Evolutionary conservation across 2,888 invertebrate genomes (phyloP), one percentile per base, ranked within the genome.

Genomic region (Meganola albula): DNA sequence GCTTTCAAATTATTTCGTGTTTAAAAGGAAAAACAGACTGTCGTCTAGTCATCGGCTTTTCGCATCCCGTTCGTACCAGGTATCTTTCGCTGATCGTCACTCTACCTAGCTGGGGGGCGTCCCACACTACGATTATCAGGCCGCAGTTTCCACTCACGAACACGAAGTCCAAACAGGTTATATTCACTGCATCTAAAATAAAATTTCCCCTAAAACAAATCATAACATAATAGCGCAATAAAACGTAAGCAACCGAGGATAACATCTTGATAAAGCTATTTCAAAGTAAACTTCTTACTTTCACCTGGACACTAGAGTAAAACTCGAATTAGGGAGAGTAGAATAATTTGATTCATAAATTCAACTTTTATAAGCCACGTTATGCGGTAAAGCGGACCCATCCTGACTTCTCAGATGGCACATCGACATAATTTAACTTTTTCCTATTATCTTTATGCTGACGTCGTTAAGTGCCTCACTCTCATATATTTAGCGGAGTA

Each of bases 341-440:
- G 75, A 83, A 83, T 83, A 79, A 83, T 82, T 83, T 65, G 53
- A 57, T 62, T 57, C 74, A 77, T 85, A 84, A 85, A 84, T 83
- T 80, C 75, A 78, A 80, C 69, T 83, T 84, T 82, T 80, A 82
- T 79, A 75, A 73, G 75, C 62, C 63, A 61, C 53, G 60, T 58
- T 49, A 49, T 44, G 58, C 56, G 60, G 63, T 49, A 53, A 58
- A 50, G 60, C 42, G 44, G 20, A 12, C 12, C 23, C 31, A 16
- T 27, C 33, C 37, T 39, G 37, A 55, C 52, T 55, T 51, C 56
- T 63, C 62, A 71, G 74, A 65, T 63, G 71, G 68, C 66, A 65
- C 76, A 76, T 83, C 78, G 79, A 83, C 79, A 80, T 80, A 76
- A 82, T 84, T 83, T 83, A 85, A 83, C 85, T 83, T 85, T 85